Percentiles rank a stretch among this genome's conserved stretches.
phyloP scores from a whole-genome alignment of 2,888 invertebrate species.

The Embidobia sp. region DNA sequence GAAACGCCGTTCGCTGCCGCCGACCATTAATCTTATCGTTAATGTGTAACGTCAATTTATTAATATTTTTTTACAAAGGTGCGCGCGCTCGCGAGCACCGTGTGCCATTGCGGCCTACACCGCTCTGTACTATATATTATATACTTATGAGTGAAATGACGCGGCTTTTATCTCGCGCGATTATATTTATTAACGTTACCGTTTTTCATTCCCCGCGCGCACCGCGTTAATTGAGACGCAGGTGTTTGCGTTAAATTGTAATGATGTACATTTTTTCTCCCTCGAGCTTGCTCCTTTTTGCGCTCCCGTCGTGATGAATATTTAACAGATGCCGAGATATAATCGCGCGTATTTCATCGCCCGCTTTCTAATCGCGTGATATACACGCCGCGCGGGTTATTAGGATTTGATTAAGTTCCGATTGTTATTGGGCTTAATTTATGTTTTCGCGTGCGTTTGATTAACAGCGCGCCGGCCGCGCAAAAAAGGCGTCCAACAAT shows the following conservation, averaged over 20 bases:
- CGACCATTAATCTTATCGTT: slow-evolving; percentile 47
- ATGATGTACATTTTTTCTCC: slow-evolving; percentile 4
- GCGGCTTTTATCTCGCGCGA: slow-evolving; percentile 18
- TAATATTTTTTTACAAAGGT: slow-evolving; percentile 34
- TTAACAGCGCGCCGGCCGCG: too few species aligned
- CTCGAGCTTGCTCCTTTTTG: too few species aligned
- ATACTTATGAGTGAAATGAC: slow-evolving; percentile 35
- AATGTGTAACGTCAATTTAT: slow-evolving; percentile 36
- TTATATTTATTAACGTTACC: slow-evolving; percentile 31
- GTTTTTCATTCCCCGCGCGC: neutral
- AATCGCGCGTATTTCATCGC: slow-evolving; percentile 4
- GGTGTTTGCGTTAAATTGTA: slow-evolving; percentile 1
- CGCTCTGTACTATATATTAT: too few species aligned
- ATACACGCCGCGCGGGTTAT: neutral
- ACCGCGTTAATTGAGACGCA: neutral
- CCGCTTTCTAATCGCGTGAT: slow-evolving; percentile 24
- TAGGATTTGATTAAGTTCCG: slow-evolving; percentile 12
- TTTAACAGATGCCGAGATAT: slow-evolving; percentile 5
- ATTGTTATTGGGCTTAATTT: neutral
- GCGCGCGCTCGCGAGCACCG: too few species aligned
- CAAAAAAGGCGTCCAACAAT: too few species aligned
- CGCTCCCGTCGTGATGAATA: slow-evolving; percentile 6
- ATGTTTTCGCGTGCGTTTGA: neutral
- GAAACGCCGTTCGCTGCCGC: slow-evolving; percentile 32
- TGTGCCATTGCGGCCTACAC: neutral